Conservation (phyloP, 2,797 vertebrate species). For the Poecile montanus region DNA sequence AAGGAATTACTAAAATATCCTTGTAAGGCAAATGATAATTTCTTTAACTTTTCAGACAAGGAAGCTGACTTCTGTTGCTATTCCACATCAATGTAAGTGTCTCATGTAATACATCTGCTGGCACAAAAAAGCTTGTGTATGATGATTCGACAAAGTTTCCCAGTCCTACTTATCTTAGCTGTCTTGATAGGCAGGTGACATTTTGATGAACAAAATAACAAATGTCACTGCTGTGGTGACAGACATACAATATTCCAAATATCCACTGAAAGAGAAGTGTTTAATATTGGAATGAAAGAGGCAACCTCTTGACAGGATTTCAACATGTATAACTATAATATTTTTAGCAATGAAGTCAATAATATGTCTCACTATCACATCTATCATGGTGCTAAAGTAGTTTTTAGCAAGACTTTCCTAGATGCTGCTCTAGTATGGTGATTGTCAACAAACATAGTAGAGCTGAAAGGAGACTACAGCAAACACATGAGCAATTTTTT, state of each 20-base stretch:
- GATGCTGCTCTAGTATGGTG: not conserved
- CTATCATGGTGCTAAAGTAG: not conserved
- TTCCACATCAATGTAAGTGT: not conserved
- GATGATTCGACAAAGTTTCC: not conserved
- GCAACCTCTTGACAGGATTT: conserved; percentile 30
- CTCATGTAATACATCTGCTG: not conserved
- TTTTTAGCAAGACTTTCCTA: not conserved
- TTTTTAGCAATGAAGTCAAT: conserved; percentile 45
- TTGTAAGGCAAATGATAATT: not conserved
- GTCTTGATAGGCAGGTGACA: conserved; percentile 54
- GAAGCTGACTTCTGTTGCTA: not conserved
- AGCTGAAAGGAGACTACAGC: not conserved
- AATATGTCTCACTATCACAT: conserved; percentile 18
- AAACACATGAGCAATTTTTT: not conserved
- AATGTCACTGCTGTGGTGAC: conserved; percentile 39
- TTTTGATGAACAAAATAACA: conserved; percentile 49
- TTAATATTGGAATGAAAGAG: conserved; percentile 3
- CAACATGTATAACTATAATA: conserved; percentile 21
- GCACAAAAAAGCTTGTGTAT: conserved; percentile 1
- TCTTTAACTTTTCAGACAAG: not conserved
- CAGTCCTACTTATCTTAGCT: conserved; percentile 6
- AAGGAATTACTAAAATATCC: not conserved
- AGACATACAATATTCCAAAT: conserved; percentile 47
- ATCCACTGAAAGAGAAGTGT: conserved; percentile 20
- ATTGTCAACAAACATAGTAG: not conserved